Evolutionary conservation across 2,888 invertebrate genomes (phyloP), one percentile per base, ranked within the genome.

Genomic region (Euclidia mi): DNA sequence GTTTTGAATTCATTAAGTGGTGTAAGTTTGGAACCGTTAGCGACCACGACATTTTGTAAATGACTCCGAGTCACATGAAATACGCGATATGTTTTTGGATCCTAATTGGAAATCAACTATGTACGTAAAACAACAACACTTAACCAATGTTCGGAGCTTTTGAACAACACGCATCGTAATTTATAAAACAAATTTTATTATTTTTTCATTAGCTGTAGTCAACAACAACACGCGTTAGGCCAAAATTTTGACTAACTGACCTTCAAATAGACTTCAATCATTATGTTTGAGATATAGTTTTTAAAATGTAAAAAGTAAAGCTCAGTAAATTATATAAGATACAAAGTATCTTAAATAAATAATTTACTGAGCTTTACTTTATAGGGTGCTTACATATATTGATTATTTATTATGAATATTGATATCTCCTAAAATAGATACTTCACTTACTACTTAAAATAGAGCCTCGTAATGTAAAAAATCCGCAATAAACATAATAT

Each of bases 91-190:
- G 82, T 88, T 89, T 84, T 79, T 78, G 79, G 77, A 79, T 78
- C 78, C 82, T 88, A 89, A 90, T 89, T 89, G 84, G 77, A 86
- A 87, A 88, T 85, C 78, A 88, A 88, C 85, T 87, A 82, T 78
- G 82, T 76, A 69, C 68, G 70, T 71, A 73, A 70, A 82, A 84
- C 81, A 84, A 82, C 77, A 78, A 62, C 71, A 79, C 74, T 78
- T 81, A 74, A 59, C 61, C 55, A 51, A 48, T 44, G 76, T 77
- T 70, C 56, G 41, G 48, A 79, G 80, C 69, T 78, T 83, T 71
- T 64, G 65, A 71, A 71, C 51, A 52, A 61, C 60, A 61, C 45
- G 64, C 43, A 48, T 62, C 55, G 63, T 65, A 71, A 71, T 69
- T 73, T 61, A 68, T 72, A 61, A 61, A 78, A 72, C 60, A 58